Conservation (phyloP, 1,140 invertebrate genomes). For the Dendrolimus punctatus region DNA sequence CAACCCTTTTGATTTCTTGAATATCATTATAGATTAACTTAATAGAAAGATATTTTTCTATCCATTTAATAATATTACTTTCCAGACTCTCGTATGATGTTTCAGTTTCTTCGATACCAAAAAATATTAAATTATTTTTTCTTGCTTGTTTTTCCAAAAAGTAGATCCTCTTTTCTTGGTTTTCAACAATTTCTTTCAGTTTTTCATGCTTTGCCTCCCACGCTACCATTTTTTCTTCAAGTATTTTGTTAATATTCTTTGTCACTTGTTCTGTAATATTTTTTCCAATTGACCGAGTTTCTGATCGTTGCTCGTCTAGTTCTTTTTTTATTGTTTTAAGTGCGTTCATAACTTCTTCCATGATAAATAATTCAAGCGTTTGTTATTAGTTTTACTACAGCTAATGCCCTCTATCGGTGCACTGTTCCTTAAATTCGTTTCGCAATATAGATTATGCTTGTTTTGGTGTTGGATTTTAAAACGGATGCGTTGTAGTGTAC, state of each 20-base stretch:
- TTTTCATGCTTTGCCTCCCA: conserved; percentile 6
- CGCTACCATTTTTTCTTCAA: conserved; percentile 3
- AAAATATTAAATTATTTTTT: conserved; percentile 6
- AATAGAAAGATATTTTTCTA: conserved; percentile 1
- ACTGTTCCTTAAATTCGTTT: neutral
- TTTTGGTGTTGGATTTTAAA: neutral
- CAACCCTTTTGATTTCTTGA: conserved; percentile 5
- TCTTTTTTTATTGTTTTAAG: conserved; percentile 3
- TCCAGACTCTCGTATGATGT: conserved; percentile 1
- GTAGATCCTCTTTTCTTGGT: conserved; percentile 7
- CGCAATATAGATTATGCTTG: too few species aligned
- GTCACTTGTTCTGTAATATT: conserved; percentile 6
- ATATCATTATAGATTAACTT: neutral
- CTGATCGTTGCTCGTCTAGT: conserved; percentile 1
- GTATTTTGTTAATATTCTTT: conserved; percentile 3
- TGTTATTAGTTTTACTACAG: conserved; percentile 1
- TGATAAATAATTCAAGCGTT: conserved; percentile 1
- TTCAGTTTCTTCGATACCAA: conserved; percentile 6
- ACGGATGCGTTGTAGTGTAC: neutral
- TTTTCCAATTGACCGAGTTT: conserved; percentile 1
- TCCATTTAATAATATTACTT: conserved; percentile 1
- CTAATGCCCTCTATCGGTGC: neutral
- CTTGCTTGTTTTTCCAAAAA: conserved; percentile 10
- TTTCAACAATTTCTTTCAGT: conserved; percentile 4
- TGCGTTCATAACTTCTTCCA: conserved; percentile 3